phyloP scores from a whole-genome alignment of 64 coral and sea anemone genomes.

The Montipora sp. region DNA sequence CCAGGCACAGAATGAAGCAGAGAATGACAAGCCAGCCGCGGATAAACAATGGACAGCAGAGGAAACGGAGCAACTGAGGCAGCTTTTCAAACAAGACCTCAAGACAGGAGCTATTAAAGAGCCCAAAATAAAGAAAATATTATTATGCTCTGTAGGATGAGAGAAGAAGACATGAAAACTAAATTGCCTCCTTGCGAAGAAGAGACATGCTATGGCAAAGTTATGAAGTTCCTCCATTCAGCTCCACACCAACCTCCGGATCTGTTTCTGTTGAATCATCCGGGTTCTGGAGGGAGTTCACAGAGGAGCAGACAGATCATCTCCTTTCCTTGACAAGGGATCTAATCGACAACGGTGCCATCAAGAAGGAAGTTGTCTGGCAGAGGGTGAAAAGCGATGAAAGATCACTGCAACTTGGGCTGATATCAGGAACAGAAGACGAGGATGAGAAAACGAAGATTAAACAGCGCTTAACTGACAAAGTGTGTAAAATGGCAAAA shows the following conservation, averaged over 20 bases:
- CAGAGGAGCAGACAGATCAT: neutral
- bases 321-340: neutral
- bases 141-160: slow-evolving; percentile 36
- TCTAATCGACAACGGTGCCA: neutral
- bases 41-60: slow-evolving; percentile 36
- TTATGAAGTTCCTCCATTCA: neutral
- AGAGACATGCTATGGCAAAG: slow-evolving; percentile 8
- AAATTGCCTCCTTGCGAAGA: neutral
- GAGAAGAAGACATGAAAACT: slow-evolving; percentile 26
- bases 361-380: slow-evolving; percentile 38
- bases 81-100: slow-evolving; percentile 46
- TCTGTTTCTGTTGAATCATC: neutral
- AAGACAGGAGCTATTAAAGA: slow-evolving; percentile 55
- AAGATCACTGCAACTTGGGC: neutral
- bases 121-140: slow-evolving; percentile 42
- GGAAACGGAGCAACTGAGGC: slow-evolving; percentile 52
- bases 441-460: neutral
- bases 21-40: neutral
- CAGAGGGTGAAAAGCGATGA: slow-evolving; percentile 21
- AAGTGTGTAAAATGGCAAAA: slow-evolving; percentile 10
- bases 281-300: neutral
- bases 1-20: slow-evolving; percentile 24
- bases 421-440: neutral
- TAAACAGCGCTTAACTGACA: slow-evolving; percentile 38
- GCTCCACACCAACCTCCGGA: neutral